Evolutionary conservation across 2,888 invertebrate genomes (phyloP).

Genomic region (Dynastes tityus): DNA sequence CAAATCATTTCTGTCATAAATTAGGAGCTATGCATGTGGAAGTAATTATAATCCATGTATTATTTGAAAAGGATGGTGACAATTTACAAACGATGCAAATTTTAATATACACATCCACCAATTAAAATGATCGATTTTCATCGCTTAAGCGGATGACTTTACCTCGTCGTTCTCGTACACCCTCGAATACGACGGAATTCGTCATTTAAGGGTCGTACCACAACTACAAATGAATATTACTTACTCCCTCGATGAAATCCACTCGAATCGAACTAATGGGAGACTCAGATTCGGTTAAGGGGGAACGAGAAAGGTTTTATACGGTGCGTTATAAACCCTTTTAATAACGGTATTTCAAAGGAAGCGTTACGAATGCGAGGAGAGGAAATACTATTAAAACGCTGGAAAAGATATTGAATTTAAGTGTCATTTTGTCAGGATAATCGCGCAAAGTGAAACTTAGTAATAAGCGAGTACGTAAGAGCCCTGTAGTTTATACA

Average conservation of each 20-base stretch:
- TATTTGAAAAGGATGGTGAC: conserved; percentile 19
- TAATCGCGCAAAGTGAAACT: not conserved
- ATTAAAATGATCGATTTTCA: conserved; percentile 38
- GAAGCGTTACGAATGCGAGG: conserved; percentile 1
- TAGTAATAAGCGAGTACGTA: too few relatives aligned
- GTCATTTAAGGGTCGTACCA: conserved; percentile 33
- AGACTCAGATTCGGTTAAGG: not conserved
- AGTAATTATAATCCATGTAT: not conserved
- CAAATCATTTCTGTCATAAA: not conserved
- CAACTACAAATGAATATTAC: conserved; percentile 45
- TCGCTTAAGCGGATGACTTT: conserved; percentile 25
- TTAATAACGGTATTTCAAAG: conserved; percentile 31
- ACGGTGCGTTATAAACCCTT: conserved; percentile 26
- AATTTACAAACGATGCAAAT: conserved; percentile 26
- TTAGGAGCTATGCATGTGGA: not conserved
- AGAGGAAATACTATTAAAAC: conserved; percentile 21
- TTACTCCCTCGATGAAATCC: conserved; percentile 21
- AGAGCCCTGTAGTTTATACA: too few relatives aligned
- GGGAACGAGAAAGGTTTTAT: conserved; percentile 27
- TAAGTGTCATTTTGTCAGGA: not conserved
- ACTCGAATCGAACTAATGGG: conserved; percentile 45
- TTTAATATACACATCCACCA: conserved; percentile 42
- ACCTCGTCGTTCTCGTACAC: conserved; percentile 17
- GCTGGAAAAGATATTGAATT: conserved; percentile 32
- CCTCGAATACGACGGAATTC: conserved; percentile 16